Conservation (phyloP, 2,888 invertebrate genomes). For the Eupithecia subumbrata region DNA sequence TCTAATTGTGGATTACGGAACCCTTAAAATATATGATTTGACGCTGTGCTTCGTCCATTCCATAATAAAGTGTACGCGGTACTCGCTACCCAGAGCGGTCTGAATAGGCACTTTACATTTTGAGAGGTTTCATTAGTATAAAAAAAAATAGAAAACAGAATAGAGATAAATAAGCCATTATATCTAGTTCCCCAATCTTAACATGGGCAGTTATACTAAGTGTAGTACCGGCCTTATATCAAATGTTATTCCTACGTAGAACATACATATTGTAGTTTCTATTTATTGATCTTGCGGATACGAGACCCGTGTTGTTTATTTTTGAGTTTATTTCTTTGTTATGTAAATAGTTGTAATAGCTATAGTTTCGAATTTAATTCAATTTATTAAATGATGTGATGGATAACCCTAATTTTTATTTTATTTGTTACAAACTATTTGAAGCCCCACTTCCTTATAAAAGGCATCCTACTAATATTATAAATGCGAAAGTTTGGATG, state of each 20-base stretch:
- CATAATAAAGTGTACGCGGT: neutral
- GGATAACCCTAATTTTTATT: conserved; percentile 8
- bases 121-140: too few species aligned
- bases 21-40: neutral
- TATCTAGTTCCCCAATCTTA: neutral
- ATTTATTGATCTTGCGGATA: conserved; percentile 11
- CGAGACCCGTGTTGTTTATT: conserved; percentile 7
- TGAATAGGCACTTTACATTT: too few species aligned
- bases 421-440: neutral
- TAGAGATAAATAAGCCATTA: neutral
- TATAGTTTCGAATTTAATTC: conserved; percentile 35
- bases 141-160: too few species aligned
- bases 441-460: neutral
- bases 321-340: conserved; percentile 33
- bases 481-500: too few species aligned
- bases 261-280: neutral
- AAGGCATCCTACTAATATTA: too few species aligned
- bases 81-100: too few species aligned
- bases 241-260: neutral
- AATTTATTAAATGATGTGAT: conserved; percentile 31
- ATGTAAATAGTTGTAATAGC: conserved; percentile 42
- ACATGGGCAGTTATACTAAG: neutral
- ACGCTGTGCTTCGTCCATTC: neutral
- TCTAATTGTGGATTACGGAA: neutral
- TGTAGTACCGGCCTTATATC: neutral